A percentile compares a stretch with the other conserved stretches of the same genome.
phyloP scores from a whole-genome alignment of 2,888 invertebrate genomes.

The Halictus quadricinctus region DNA sequence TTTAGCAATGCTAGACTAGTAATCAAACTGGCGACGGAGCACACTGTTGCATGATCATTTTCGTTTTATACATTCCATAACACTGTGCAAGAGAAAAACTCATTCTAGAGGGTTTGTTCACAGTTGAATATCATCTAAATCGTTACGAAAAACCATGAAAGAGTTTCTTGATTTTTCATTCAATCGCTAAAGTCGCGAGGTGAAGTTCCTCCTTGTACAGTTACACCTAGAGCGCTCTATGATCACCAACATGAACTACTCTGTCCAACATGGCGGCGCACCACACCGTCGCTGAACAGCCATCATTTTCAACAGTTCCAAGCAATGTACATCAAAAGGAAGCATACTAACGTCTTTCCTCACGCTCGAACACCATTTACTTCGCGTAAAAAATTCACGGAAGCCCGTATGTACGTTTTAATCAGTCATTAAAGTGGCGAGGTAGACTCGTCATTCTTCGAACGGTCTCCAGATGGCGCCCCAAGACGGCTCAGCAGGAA shows the following conservation, averaged over 20 bases:
- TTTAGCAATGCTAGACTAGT: too few relatives aligned
- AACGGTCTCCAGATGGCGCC: background rate
- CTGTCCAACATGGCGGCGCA: background rate
- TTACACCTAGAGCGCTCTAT: too few relatives aligned
- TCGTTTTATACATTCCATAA: too few relatives aligned
- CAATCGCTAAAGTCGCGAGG: too few relatives aligned
- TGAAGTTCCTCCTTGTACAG: too few relatives aligned
- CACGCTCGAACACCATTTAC: background rate
- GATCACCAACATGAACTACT: background rate
- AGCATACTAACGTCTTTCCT: background rate
- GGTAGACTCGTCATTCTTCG: background rate
- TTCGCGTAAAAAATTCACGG: rapidly evolving
- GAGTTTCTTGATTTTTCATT: too few relatives aligned
- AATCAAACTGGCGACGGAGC: too few relatives aligned
- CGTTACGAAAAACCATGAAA: too few relatives aligned
- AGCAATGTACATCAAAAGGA: background rate
- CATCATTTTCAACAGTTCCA: background rate
- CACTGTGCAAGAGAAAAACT: too few relatives aligned
- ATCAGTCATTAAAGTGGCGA: slow-evolving; percentile 4
- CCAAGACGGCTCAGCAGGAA: background rate
- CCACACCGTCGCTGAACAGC: background rate
- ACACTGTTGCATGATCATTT: too few relatives aligned
- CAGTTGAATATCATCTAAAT: too few relatives aligned
- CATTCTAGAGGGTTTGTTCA: too few relatives aligned
- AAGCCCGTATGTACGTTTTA: background rate